phyloP scores from a whole-genome alignment of 1,140 invertebrate genomes.

The Odontomachus brunneus region DNA sequence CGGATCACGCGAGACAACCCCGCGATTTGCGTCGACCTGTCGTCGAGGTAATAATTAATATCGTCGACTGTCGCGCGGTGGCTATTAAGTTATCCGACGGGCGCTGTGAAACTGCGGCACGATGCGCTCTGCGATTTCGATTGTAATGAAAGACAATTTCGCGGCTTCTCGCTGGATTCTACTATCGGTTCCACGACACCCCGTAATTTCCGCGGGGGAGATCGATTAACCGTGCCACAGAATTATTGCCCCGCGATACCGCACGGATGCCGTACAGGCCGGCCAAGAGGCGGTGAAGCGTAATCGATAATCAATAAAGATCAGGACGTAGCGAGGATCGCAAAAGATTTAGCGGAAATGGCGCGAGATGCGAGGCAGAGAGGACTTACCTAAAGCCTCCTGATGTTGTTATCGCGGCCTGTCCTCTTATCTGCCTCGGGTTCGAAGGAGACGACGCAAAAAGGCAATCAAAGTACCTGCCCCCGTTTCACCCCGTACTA shows the following conservation, averaged over 20 bases:
- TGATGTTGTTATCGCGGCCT: conserved; percentile 72
- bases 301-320: background rate
- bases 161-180: too few species aligned
- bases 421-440: conserved; percentile 71
- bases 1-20: too few species aligned
- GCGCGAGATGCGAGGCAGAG: background rate
- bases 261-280: background rate
- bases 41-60: too few species aligned
- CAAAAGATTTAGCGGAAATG: conserved; percentile 21
- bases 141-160: too few species aligned
- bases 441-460: conserved; percentile 3
- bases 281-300: background rate
- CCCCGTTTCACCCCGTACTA: conserved; percentile 39
- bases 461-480: conserved; percentile 60
- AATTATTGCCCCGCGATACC: background rate
- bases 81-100: too few species aligned
- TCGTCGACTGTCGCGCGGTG: too few species aligned
- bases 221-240: background rate
- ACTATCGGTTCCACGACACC: too few species aligned
- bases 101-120: too few species aligned
- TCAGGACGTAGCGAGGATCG: background rate
- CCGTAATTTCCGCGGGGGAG: too few species aligned
- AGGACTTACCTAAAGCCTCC: conserved; percentile 40
- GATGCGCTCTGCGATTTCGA: too few species aligned
- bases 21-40: too few species aligned